These are phyloP conservation scores for Coregonus ussuriensis DNA, from an alignment of 2,797 vertebrate species.

Conservation along the genomic window DNA sequence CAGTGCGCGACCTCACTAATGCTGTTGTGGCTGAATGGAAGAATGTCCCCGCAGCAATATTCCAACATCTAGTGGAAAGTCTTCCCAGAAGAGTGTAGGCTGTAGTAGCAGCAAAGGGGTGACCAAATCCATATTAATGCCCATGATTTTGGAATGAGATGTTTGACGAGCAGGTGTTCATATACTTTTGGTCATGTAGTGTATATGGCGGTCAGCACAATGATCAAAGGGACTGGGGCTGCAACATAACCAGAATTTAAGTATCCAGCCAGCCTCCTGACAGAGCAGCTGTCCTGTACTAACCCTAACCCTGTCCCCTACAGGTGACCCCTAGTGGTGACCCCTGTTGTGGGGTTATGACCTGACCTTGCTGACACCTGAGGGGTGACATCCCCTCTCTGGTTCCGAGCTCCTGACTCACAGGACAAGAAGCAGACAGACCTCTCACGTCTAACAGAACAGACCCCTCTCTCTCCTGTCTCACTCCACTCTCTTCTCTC, in stretches of 20 bases:
- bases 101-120: no score
- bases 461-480: conserved; percentile 60
- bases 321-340: conserved; percentile 20
- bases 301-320: conserved; percentile 7
- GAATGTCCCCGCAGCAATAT: no score
- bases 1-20: no score
- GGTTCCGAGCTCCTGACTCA: conserved; percentile 31
- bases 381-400: conserved; percentile 32
- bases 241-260: background rate
- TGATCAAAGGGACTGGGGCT: no score
- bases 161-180: no score
- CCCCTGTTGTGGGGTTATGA: conserved; percentile 26
- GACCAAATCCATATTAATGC: no score
- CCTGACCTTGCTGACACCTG: conserved; percentile 13
- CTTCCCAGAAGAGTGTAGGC: no score
- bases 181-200: no score
- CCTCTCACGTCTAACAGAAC: conserved; percentile 29
- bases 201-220: no score
- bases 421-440: conserved; percentile 22
- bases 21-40: no score
- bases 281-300: conserved; percentile 13
- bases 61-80: no score
- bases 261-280: background rate
- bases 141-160: no score
- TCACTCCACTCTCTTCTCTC: conserved; percentile 43